phyloP scores from a whole-genome alignment of 2,113 vertebrate genomes.

The Thunnus thynnus region DNA sequence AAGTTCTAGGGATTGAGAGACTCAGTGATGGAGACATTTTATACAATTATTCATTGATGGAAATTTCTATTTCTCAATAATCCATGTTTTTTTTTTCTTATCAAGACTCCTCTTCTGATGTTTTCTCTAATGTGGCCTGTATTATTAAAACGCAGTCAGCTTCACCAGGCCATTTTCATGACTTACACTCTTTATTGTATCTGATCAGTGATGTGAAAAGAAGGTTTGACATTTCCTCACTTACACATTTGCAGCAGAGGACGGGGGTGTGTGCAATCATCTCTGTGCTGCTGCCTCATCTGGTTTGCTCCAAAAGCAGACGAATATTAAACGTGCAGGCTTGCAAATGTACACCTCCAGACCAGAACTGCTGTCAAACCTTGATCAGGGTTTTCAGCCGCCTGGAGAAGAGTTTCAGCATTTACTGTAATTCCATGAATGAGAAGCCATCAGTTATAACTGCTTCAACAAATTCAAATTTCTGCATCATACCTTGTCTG shows the following conservation, averaged over 20 bases:
- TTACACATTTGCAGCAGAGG: constrained; percentile 32
- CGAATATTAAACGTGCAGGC: constrained; percentile 33
- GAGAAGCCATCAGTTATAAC: constrained; percentile 23
- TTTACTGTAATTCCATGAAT: constrained; percentile 40
- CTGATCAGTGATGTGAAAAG: constrained; percentile 43
- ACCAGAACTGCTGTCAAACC: constrained; percentile 25
- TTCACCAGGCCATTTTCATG: not conserved
- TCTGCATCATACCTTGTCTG: not conserved
- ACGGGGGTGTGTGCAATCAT: constrained; percentile 1
- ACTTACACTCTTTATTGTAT: constrained; percentile 5
- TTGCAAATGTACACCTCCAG: constrained; percentile 29
- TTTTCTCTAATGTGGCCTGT: not conserved
- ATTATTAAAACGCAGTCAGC: constrained; percentile 2
- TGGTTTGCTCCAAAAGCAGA: constrained; percentile 24
- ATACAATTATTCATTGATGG: too few relatives aligned
- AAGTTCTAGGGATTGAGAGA: not conserved
- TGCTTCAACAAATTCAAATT: constrained; percentile 33
- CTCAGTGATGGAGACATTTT: not conserved
- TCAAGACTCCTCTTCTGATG: not conserved
- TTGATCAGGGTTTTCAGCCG: constrained; percentile 46
- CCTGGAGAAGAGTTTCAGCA: constrained; percentile 15
- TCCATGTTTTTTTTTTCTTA: not conserved
- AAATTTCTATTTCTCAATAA: too few relatives aligned
- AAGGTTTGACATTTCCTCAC: constrained; percentile 35
- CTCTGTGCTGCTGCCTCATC: constrained; percentile 46